Evolutionary conservation across 1,140 invertebrate genomes (phyloP).

Genomic region (Apis florea): DNA sequence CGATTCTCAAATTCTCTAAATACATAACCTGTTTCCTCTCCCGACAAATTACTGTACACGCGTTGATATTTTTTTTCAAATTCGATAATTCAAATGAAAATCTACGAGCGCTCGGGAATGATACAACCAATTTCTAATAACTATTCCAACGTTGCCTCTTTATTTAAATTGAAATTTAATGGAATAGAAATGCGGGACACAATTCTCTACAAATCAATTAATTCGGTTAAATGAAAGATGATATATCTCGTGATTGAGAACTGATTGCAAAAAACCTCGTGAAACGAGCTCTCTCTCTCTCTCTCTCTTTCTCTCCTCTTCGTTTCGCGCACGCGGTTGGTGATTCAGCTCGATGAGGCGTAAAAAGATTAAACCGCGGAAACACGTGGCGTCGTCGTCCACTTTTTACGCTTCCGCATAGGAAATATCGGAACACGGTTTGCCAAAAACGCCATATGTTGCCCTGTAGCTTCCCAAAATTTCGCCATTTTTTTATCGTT

Average conservation of each 20-base stretch:
- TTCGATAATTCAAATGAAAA: no score
- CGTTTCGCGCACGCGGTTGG: neutral
- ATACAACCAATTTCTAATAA: no score
- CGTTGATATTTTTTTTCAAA: no score
- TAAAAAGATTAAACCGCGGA: conserved; percentile 42
- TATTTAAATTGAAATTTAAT: no score
- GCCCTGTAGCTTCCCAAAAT: neutral
- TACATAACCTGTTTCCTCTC: neutral
- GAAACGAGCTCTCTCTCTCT: conserved; percentile 8
- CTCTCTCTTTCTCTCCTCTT: neutral
- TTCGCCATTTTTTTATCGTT: neutral
- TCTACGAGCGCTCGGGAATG: no score
- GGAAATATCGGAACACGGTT: conserved; percentile 9
- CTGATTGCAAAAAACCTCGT: conserved; percentile 22
- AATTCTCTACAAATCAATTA: neutral
- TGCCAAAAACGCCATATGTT: conserved; percentile 6
- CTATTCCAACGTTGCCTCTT: no score
- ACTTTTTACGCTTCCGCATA: conserved; percentile 48
- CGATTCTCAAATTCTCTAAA: neutral
- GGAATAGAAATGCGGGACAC: neutral
- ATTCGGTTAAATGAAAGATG: conserved; percentile 19
- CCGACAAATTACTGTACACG: neutral
- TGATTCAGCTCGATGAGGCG: conserved; percentile 33
- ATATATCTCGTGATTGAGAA: conserved; percentile 19
- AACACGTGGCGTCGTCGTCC: conserved; percentile 39